These are phyloP conservation scores for Leptinotarsa rubiginosa DNA, from an alignment of 2,888 invertebrate species.

Conservation along the genomic window DNA sequence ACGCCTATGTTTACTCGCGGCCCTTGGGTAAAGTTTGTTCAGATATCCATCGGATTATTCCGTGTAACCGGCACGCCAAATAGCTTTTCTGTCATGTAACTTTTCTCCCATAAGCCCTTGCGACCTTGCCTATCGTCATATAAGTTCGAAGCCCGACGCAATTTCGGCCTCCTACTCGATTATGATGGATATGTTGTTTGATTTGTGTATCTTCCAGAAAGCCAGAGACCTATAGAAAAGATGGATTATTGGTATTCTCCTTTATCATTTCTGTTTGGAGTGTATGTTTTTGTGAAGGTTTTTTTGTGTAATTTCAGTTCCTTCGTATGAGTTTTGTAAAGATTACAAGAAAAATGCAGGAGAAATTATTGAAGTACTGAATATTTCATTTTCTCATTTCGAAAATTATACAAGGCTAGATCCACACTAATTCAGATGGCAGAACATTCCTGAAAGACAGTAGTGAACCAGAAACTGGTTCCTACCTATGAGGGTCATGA, in stretches of 20 bases:
- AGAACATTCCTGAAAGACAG: too few relatives aligned
- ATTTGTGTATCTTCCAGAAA: slow-evolving; percentile 5
- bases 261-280: not conserved
- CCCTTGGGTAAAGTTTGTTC: slow-evolving; percentile 18
- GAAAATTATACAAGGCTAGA: too few relatives aligned
- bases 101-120: slow-evolving; percentile 29
- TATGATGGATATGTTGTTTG: not conserved
- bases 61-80: slow-evolving; percentile 34
- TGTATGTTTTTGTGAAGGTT: not conserved
- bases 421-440: too few relatives aligned
- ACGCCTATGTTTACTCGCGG: not conserved
- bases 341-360: too few relatives aligned
- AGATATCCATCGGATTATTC: slow-evolving; percentile 34
- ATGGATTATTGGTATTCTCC: not conserved
- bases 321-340: too few relatives aligned
- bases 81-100: slow-evolving; percentile 37
- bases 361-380: too few relatives aligned
- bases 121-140: slow-evolving; percentile 16
- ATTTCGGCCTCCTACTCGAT: slow-evolving; percentile 2
- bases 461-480: too few relatives aligned
- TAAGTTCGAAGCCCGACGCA: slow-evolving; percentile 9
- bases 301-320: not conserved
- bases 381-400: too few relatives aligned
- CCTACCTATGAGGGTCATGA: too few relatives aligned
- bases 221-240: not conserved